Evolutionary conservation across 2,797 vertebrate species (phyloP).

Genomic region (Hydrocynus forskahlii): DNA sequence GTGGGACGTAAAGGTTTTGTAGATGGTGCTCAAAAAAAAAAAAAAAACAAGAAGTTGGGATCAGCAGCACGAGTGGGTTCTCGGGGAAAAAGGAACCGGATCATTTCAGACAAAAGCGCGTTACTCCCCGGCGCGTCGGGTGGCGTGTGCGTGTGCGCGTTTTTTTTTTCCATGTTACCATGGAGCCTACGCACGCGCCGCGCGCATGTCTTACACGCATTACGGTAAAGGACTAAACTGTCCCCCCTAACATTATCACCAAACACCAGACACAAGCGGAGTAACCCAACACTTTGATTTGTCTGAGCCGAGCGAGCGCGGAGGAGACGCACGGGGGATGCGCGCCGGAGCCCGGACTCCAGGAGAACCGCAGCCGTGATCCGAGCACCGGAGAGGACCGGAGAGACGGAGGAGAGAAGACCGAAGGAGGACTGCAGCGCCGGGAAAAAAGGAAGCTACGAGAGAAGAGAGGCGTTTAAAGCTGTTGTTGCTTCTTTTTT

Average conservation of each 20-base stretch:
- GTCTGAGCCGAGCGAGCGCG: slow-evolving; percentile 69
- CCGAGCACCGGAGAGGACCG: slow-evolving; percentile 49
- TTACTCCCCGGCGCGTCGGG: background rate
- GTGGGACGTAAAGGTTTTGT: no score
- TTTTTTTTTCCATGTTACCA: background rate
- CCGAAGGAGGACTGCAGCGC: slow-evolving; percentile 40
- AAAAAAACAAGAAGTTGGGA: no score
- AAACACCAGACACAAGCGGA: slow-evolving; percentile 69
- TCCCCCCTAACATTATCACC: slow-evolving; percentile 70
- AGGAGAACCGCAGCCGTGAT: slow-evolving; percentile 70
- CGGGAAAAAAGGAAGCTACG: background rate
- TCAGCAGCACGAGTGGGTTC: no score
- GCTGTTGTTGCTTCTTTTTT: slow-evolving; percentile 40
- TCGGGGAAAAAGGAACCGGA: no score
- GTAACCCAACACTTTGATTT: slow-evolving; percentile 81
- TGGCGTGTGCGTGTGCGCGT: background rate
- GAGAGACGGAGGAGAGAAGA: slow-evolving; percentile 51
- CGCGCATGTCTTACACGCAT: slow-evolving; percentile 83
- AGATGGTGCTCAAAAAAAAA: no score
- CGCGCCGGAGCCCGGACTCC: slow-evolving; percentile 66
- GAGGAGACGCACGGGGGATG: slow-evolving; percentile 74
- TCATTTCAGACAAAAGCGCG: no score
- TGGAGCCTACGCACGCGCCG: slow-evolving; percentile 58
- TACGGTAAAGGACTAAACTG: slow-evolving; percentile 81
- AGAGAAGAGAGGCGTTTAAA: slow-evolving; percentile 63